Evolutionary conservation across 2,888 invertebrate species (phyloP).

Genomic region (Drosophila mayaguana): DNA sequence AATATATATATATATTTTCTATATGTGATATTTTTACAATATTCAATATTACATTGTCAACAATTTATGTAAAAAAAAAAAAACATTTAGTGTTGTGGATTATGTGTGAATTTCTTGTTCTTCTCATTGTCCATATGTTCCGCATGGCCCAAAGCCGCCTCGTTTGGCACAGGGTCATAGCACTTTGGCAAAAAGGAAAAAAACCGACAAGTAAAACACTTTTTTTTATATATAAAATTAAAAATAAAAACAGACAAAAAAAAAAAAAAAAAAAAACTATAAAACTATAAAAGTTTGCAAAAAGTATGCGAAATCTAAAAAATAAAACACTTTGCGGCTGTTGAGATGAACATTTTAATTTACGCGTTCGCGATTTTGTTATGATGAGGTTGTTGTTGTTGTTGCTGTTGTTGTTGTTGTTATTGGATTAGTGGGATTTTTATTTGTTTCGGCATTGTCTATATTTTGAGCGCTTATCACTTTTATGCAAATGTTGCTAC

Average conservation of each 20-base stretch:
- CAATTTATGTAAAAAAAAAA: too few relatives aligned
- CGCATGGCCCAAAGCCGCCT: conserved; percentile 4
- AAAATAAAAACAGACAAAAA: conserved; percentile 23
- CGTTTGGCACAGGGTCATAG: conserved; percentile 74
- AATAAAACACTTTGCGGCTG: conserved; percentile 33
- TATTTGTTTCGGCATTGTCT: conserved; percentile 40
- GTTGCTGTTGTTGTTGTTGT: conserved; percentile 15
- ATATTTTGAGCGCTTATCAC: conserved; percentile 42
- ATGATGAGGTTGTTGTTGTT: conserved; percentile 34
- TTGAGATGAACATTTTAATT: conserved; percentile 53
- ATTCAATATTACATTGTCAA: not conserved
- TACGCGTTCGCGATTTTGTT: conserved; percentile 57
- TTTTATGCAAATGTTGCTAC: conserved; percentile 51
- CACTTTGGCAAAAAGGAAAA: conserved; percentile 58
- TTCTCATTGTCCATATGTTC: conserved; percentile 31
- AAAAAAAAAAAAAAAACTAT: not conserved
- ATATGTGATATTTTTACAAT: not conserved
- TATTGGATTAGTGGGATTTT: conserved; percentile 38
- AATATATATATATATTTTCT: not conserved
- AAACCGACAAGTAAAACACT: not conserved
- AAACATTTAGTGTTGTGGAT: too few relatives aligned
- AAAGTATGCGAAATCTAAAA: conserved; percentile 47
- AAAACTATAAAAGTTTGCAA: conserved; percentile 50
- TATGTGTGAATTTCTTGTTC: conserved; percentile 11
- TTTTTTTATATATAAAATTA: conserved; percentile 14